Evolutionary conservation across 1,140 invertebrate species (phyloP), one percentile per base, ranked within the genome.

Genomic region (Parasteatoda tepidariorum): DNA sequence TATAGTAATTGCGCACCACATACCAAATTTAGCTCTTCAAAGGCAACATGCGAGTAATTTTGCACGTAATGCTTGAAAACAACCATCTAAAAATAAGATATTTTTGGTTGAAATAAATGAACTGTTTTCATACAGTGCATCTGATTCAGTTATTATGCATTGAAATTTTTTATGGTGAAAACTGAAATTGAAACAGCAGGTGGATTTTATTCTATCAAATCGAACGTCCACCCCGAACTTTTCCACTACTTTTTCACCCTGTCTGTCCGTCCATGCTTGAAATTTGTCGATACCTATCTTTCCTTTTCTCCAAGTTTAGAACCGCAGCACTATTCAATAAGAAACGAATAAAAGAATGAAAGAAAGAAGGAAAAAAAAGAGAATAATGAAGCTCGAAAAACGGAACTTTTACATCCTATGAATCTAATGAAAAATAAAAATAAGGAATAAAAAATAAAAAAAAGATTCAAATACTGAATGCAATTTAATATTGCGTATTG

Each of bases 401-500:
- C 30, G 15, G 31, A 26, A 26, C 26, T 59, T 48, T 48, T 48
- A n/a, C 38, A 18, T 13, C 38, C 38, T 13, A 48, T 48, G 38
- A 48, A 18, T 48, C 38, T 18, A 0, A 48, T 9, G 7, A 31
- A 24, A 73, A n/a, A 73, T 57, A 76, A 79, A 79, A 30, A 73
- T 31, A 48, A 18, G 38, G 38, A 48, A 48, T 48, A 22, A 61
- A 61, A 24, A 61, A 61, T 15, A 15, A 61, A n/a, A 61, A 61
- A 61, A 57, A 71, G 68, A 22, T 9, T 48, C 24, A 31, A 55
- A 38, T 22, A 11, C 31, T 57, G 59, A 83, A 73, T 83, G 81
- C 81, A 83, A 83, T 83, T 83, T 83, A 83, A 83, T 83, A 83
- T 83, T 74, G 68, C 81, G 81, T 66, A 74, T 83, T 83, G 59